phyloP scores from a whole-genome alignment of 2,888 invertebrate species.

The Cinara cedri region DNA sequence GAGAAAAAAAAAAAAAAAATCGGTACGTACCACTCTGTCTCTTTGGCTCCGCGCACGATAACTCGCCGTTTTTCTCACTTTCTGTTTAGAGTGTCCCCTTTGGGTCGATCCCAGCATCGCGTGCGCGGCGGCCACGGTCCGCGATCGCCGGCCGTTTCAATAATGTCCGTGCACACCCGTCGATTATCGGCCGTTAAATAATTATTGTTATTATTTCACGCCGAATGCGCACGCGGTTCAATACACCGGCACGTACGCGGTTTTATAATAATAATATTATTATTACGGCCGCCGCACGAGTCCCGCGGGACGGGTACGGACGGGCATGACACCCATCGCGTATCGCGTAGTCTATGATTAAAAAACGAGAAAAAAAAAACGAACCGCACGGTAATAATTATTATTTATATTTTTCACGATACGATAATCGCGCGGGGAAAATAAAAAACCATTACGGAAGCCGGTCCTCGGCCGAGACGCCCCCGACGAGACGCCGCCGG shows the following conservation, averaged over 20 bases:
- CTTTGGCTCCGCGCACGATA: background rate
- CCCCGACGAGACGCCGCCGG: conserved; percentile 5
- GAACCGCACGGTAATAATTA: conserved; percentile 5
- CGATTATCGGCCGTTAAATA: conserved; percentile 28
- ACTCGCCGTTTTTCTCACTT: conserved; percentile 1
- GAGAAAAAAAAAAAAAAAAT: no score
- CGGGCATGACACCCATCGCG: no score
- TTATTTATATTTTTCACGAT: background rate
- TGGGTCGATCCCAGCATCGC: background rate
- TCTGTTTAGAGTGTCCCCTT: no score
- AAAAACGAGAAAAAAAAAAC: no score
- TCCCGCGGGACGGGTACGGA: background rate
- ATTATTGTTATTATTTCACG: no score
- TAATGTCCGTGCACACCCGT: background rate
- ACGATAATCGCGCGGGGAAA: background rate
- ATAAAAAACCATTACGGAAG: conserved; percentile 26
- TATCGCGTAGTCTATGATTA: conserved; percentile 20
- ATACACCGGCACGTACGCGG: background rate
- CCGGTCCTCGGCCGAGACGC: no score
- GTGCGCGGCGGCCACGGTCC: background rate
- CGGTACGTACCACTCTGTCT: no score
- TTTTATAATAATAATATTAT: background rate
- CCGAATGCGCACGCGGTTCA: background rate
- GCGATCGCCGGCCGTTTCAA: background rate
- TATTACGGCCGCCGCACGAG: background rate